Conservation (phyloP, 2,113 vertebrate species). For the Engraulis encrasicolus region DNA sequence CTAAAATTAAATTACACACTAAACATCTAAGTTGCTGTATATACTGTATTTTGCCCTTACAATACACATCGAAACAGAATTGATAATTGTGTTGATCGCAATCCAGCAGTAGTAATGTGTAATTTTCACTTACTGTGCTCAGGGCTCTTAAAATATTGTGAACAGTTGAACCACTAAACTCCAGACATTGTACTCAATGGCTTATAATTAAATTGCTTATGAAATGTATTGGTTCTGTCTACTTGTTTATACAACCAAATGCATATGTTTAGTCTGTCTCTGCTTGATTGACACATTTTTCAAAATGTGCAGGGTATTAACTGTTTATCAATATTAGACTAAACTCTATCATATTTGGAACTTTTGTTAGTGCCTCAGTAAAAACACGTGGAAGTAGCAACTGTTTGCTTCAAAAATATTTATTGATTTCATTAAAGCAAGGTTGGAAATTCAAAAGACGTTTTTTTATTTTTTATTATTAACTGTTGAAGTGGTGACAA, state of each 20-base stretch:
- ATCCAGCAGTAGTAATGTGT: slow-evolving; percentile 68
- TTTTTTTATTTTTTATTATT: too few species aligned
- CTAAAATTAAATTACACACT: too few species aligned
- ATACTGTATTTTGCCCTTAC: slow-evolving; percentile 54
- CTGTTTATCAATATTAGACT: not conserved
- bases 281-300: too few species aligned
- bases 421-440: slow-evolving; percentile 43
- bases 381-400: slow-evolving; percentile 5
- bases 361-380: not conserved
- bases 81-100: slow-evolving; percentile 72
- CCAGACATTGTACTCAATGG: slow-evolving; percentile 45
- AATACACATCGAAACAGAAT: slow-evolving; percentile 31
- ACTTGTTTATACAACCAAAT: not conserved
- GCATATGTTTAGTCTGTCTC: not conserved
- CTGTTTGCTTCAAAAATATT: slow-evolving; percentile 49
- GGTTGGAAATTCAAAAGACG: slow-evolving; percentile 27
- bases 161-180: slow-evolving; percentile 41
- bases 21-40: too few species aligned
- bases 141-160: slow-evolving; percentile 73
- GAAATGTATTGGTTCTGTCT: slow-evolving; percentile 11
- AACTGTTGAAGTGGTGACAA: not conserved
- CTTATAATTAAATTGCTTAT: slow-evolving; percentile 65
- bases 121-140: slow-evolving; percentile 73
- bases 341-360: not conserved
- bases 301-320: not conserved